These are phyloP conservation scores for Sesamia inferens DNA, from an alignment of 2,888 invertebrate genomes.

Conservation along the genomic window DNA sequence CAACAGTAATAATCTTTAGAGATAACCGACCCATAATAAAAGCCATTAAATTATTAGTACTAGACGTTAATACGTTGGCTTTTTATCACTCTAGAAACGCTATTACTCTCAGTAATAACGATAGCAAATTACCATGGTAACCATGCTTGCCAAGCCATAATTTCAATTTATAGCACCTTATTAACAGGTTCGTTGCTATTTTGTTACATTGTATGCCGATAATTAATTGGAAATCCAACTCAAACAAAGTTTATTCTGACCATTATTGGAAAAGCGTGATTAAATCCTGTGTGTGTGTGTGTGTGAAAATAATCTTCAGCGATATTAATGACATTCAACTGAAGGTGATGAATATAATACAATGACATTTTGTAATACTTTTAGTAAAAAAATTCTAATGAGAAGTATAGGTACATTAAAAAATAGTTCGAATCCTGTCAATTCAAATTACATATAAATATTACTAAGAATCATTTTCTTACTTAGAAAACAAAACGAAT, in stretches of 20 bases:
- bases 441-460: conserved; percentile 10
- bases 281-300: not conserved
- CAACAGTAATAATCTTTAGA: conserved; percentile 41
- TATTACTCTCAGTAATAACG: conserved; percentile 57
- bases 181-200: conserved; percentile 27
- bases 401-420: not conserved
- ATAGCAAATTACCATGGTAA: conserved; percentile 47
- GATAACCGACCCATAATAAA: conserved; percentile 49
- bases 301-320: conserved; percentile 4
- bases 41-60: conserved; percentile 48
- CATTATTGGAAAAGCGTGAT: not conserved
- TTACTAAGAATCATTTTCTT: conserved; percentile 1
- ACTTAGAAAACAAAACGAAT: conserved; percentile 5
- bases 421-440: not conserved
- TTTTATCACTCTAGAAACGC: conserved; percentile 55
- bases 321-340: not conserved
- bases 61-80: conserved; percentile 46
- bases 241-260: not conserved
- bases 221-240: conserved; percentile 21
- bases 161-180: conserved; percentile 44
- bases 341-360: conserved; percentile 29
- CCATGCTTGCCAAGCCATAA: conserved; percentile 31
- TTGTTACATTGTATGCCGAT: conserved; percentile 15
- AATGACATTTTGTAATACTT: not conserved
- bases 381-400: conserved; percentile 18